Evolutionary conservation across 2,888 invertebrate genomes (phyloP).

Genomic region (Hecatera dysodea): DNA sequence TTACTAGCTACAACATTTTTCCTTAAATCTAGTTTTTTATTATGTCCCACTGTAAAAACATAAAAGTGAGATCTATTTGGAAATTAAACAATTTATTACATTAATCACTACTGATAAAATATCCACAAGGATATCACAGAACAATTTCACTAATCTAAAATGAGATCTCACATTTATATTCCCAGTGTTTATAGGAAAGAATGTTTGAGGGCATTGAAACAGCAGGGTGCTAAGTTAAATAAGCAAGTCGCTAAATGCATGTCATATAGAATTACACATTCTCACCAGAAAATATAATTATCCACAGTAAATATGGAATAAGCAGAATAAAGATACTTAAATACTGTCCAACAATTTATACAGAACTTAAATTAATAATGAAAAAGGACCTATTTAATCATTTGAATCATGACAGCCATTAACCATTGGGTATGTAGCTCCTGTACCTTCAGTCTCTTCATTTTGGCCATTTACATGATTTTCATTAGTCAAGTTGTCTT

Average conservation of each 20-base stretch:
- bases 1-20: constrained; percentile 66
- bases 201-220: constrained; percentile 62
- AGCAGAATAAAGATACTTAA: constrained; percentile 51
- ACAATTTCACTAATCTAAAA: constrained; percentile 73
- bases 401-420: constrained; percentile 84
- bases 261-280: constrained; percentile 44
- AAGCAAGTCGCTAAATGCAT: constrained; percentile 76
- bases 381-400: constrained; percentile 62
- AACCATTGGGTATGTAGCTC: constrained; percentile 74
- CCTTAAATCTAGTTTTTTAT: constrained; percentile 68
- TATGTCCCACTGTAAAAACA: constrained; percentile 78
- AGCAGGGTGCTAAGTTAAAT: constrained; percentile 32
- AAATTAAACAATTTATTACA: constrained; percentile 70
- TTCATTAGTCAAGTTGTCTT: constrained; percentile 64
- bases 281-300: constrained; percentile 47
- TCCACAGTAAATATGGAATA: constrained; percentile 47
- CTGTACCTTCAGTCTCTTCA: constrained; percentile 73
- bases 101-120: constrained; percentile 74
- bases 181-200: constrained; percentile 68
- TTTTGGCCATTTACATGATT: constrained; percentile 74
- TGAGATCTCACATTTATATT: constrained; percentile 86
- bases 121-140: constrained; percentile 83
- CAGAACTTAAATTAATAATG: constrained; percentile 41
- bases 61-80: constrained; percentile 84
- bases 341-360: constrained; percentile 55